These are phyloP conservation scores for pig (Sus scrofa) DNA, from an alignment of 2,113 vertebrate genomes.

Conservation along the genomic window DNA sequence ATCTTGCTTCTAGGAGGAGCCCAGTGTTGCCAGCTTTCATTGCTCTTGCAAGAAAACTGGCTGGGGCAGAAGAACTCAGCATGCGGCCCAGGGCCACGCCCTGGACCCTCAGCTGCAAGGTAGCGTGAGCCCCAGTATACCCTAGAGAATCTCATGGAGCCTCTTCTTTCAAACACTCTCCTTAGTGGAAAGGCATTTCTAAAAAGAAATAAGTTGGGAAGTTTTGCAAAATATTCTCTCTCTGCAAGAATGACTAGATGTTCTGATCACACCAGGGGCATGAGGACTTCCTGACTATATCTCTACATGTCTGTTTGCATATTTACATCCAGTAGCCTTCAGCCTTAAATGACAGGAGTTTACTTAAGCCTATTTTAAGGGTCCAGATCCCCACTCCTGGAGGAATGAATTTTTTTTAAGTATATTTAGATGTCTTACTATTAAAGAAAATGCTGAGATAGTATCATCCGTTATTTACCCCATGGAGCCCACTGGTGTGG, in stretches of 20 bases:
- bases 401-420: background rate
- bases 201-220: conserved; percentile 18
- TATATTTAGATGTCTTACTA: conserved; percentile 37
- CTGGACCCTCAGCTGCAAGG: background rate
- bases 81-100: background rate
- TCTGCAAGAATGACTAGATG: background rate
- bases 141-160: background rate
- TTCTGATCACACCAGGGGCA: background rate
- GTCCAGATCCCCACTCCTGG: background rate
- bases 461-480: background rate
- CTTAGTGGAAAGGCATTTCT: background rate
- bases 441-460: background rate
- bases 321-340: background rate
- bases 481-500: background rate
- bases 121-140: background rate
- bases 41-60: background rate
- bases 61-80: background rate
- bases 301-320: background rate
- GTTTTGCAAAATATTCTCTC: background rate
- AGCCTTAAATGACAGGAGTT: background rate
- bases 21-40: background rate
- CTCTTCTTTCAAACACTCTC: background rate
- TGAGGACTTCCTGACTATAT: background rate
- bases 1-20: background rate
- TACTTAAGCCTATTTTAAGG: background rate